phyloP scores from a whole-genome alignment of 2,113 vertebrate species.

The Laticauda laticaudata region DNA sequence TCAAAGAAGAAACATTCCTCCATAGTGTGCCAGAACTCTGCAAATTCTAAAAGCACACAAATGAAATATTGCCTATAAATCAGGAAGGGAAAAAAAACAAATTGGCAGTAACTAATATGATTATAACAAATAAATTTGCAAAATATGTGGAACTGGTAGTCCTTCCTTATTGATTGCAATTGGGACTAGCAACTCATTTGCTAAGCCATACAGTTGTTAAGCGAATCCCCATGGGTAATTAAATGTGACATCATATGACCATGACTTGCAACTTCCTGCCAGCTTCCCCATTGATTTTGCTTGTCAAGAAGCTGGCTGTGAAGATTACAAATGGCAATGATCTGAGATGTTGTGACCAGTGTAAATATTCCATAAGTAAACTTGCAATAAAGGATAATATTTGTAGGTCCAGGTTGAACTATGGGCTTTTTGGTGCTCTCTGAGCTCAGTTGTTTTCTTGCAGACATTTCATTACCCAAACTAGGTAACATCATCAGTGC shows the following conservation, averaged over 20 bases:
- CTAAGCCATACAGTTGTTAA: neutral
- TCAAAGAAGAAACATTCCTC: constrained; percentile 19
- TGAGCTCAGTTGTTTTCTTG: neutral
- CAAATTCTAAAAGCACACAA: constrained; percentile 25
- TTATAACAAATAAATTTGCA: neutral
- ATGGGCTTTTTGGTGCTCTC: neutral
- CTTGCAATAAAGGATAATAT: neutral
- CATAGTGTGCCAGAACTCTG: neutral
- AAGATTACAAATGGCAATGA: neutral
- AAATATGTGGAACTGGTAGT: neutral
- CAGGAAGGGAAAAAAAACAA: neutral
- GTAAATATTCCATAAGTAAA: neutral
- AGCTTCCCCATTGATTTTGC: neutral
- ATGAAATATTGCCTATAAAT: constrained; percentile 4
- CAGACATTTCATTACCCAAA: neutral
- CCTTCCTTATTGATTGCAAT: neutral
- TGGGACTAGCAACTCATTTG: neutral
- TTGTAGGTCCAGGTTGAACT: neutral
- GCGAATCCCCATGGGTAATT: neutral
- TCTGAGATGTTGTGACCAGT: neutral
- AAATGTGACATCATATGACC: neutral
- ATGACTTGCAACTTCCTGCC: neutral
- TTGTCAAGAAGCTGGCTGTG: neutral
- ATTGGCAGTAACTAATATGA: neutral
- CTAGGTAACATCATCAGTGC: neutral